Conservation (phyloP, 2,797 vertebrate genomes). For the Oceanodroma leucorhoa region DNA sequence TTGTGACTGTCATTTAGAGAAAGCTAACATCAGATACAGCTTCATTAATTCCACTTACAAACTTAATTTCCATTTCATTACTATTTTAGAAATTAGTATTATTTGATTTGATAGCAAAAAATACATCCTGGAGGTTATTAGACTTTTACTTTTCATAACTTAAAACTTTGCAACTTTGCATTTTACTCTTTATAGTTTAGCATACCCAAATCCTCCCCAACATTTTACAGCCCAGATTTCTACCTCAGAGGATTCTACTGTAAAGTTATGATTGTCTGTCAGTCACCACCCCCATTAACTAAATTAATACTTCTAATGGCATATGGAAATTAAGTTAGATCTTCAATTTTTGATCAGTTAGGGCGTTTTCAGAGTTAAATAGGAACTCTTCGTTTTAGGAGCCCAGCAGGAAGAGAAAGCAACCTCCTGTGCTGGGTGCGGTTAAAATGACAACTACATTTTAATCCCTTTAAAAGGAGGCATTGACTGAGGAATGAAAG, state of each 20-base stretch:
- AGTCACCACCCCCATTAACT: not conserved
- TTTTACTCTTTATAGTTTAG: not conserved
- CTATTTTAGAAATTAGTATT: not conserved
- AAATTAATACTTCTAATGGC: not conserved
- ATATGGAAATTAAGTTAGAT: not conserved
- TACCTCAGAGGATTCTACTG: not conserved
- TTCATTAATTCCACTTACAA: constrained; percentile 31
- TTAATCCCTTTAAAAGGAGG: not conserved
- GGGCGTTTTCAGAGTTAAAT: not conserved
- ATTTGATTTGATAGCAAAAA: not conserved
- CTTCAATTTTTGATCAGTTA: not conserved
- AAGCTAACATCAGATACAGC: not conserved
- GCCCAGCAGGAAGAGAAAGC: not conserved
- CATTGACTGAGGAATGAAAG: not conserved
- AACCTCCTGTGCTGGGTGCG: not conserved
- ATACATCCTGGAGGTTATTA: not conserved
- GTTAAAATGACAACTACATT: not conserved
- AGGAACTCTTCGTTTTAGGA: not conserved
- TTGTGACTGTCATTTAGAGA: not conserved
- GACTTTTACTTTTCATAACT: not conserved
- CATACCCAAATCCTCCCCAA: not conserved
- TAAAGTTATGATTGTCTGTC: not conserved
- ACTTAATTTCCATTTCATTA: constrained; percentile 24
- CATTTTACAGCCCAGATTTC: not conserved
- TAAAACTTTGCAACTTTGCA: not conserved